Percentiles rank a stretch among this genome's conserved stretches.
Evolutionary conservation across 1,140 invertebrate genomes (phyloP).

Genomic region (Drosophila varians): DNA sequence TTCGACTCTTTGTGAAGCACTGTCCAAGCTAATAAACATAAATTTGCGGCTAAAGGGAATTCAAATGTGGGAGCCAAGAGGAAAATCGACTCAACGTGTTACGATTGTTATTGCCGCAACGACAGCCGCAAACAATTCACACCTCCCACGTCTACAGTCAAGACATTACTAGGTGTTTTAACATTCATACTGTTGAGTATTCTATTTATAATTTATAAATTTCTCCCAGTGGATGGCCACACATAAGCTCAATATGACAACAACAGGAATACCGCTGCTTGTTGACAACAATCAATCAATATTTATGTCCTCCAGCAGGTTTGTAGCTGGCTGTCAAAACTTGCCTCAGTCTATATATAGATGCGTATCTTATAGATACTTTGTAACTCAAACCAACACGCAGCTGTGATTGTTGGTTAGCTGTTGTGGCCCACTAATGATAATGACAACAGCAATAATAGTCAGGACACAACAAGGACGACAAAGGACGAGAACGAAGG

Average conservation of each 20-base stretch:
- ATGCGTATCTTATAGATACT: constrained; percentile 11
- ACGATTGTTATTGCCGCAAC: constrained; percentile 25
- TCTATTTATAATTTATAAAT: not conserved
- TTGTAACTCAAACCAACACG: constrained; percentile 17
- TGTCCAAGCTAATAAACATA: constrained; percentile 47
- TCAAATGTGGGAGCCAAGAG: not conserved
- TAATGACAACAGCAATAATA: constrained; percentile 80
- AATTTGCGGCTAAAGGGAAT: constrained; percentile 32
- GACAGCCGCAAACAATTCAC: constrained; percentile 65
- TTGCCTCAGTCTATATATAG: constrained; percentile 19
- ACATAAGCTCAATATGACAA: constrained; percentile 10
- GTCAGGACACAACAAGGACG: constrained; percentile 48
- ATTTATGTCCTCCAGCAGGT: constrained; percentile 67
- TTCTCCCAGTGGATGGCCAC: constrained; percentile 3
- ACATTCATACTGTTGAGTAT: not conserved
- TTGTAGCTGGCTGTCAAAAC: constrained; percentile 60
- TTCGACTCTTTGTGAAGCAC: constrained; percentile 14
- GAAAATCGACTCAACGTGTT: not conserved
- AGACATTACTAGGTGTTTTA: too few species aligned
- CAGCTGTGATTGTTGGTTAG: constrained; percentile 45
- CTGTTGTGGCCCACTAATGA: constrained; percentile 65
- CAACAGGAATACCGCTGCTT: constrained; percentile 17
- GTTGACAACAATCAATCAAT: constrained; percentile 80
- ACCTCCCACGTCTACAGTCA: constrained; percentile 42
- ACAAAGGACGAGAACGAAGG: constrained; percentile 14